A percentile compares a stretch with the other conserved stretches of the same genome.
Evolutionary conservation across 2,797 vertebrate species (phyloP).

Genomic region (Rhynchonycteris naso): DNA sequence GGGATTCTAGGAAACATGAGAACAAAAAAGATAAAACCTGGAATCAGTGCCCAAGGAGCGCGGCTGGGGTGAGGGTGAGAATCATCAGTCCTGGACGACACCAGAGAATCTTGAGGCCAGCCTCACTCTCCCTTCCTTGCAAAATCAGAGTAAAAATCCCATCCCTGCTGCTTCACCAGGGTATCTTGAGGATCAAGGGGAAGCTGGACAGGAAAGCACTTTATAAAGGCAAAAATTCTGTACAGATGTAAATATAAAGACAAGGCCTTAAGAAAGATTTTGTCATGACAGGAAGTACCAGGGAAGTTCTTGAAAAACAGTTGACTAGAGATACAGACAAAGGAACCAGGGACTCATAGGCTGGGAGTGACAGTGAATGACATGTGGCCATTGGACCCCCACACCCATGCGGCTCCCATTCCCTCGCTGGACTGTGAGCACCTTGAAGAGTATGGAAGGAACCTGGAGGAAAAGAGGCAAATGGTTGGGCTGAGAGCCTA

Average conservation of each 20-base stretch:
- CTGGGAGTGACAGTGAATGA: background rate
- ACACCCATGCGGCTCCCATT: background rate
- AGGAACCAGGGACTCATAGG: background rate
- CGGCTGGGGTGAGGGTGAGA: background rate
- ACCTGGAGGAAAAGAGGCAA: background rate
- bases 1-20: background rate
- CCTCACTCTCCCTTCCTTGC: background rate
- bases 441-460: background rate
- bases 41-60: background rate
- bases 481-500: background rate
- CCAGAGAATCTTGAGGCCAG: background rate
- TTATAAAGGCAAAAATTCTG: background rate
- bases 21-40: background rate
- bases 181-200: background rate
- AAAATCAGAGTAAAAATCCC: background rate
- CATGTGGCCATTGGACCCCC: background rate
- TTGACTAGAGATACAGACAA: background rate
- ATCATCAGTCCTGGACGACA: background rate
- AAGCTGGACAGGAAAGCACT: background rate
- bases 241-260: background rate
- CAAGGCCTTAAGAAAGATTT: background rate
- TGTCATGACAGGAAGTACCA: background rate
- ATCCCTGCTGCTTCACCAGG: background rate
- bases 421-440: background rate
- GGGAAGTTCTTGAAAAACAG: background rate